Conservation (phyloP, 2,797 vertebrate genomes). For the Pipistrellus nathusii region DNA sequence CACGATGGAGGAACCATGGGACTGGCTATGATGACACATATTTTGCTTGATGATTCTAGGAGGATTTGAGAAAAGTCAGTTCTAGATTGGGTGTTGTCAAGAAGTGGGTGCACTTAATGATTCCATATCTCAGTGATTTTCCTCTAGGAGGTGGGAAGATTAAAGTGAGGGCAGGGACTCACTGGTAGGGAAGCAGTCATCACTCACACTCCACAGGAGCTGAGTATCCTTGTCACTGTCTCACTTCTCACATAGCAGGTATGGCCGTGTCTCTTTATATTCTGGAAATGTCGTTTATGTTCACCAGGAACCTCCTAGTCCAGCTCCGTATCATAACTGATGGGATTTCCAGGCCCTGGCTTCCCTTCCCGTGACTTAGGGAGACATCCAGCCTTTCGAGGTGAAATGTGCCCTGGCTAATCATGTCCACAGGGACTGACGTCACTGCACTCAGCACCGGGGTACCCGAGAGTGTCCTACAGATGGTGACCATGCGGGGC, state of each 20-base stretch:
- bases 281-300: background rate
- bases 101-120: background rate
- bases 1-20: background rate
- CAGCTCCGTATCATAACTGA: background rate
- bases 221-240: background rate
- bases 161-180: background rate
- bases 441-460: too few relatives aligned
- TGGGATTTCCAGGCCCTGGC: background rate
- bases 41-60: background rate
- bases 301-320: background rate
- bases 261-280: background rate
- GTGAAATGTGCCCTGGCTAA: background rate
- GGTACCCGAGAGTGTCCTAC: background rate
- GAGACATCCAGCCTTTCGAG: background rate
- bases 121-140: background rate
- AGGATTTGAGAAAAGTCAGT: background rate
- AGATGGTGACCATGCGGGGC: rapidly evolving
- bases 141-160: background rate
- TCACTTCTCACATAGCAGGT: background rate
- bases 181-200: background rate
- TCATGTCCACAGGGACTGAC: background rate
- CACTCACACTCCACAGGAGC: background rate
- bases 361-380: background rate
- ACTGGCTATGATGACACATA: background rate
- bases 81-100: background rate